A percentile compares a stretch with the other conserved stretches of the same genome.
Evolutionary conservation across 2,113 vertebrate genomes (phyloP).

Genomic region (Microtus ochrogaster): DNA sequence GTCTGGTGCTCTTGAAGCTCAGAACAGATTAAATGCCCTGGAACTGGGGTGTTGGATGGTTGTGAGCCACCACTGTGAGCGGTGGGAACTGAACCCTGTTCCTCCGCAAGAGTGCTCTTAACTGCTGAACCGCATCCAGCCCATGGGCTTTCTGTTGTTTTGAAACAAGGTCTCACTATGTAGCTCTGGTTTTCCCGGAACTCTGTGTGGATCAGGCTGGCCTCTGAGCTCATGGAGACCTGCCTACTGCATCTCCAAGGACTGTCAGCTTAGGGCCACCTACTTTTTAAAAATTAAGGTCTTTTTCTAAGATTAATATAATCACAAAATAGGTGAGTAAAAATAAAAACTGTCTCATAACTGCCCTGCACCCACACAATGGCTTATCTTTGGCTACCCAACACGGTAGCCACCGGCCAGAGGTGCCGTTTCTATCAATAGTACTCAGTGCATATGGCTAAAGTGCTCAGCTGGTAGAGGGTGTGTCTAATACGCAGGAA

Average conservation of each 20-base stretch:
- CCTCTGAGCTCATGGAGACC: not conserved
- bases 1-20: not conserved
- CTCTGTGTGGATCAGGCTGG: not conserved
- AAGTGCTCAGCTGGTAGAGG: not conserved
- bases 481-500: too few relatives aligned
- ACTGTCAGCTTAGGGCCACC: too few relatives aligned
- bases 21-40: not conserved
- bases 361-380: fast-evolving
- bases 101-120: not conserved
- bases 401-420: fast-evolving
- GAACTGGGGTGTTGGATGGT: not conserved
- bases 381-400: not conserved
- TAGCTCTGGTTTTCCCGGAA: not conserved
- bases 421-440: fast-evolving
- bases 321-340: not conserved
- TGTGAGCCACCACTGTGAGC: not conserved
- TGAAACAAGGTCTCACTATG: not conserved
- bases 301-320: not conserved
- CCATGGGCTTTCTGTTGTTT: not conserved
- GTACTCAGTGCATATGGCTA: not conserved
- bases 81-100: not conserved
- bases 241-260: not conserved
- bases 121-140: not conserved
- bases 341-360: not conserved
- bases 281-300: not conserved